Percentiles rank a stretch among this genome's conserved stretches.
Conservation (phyloP, 1,140 invertebrate genomes). For the Polypedilum pembai region DNA sequence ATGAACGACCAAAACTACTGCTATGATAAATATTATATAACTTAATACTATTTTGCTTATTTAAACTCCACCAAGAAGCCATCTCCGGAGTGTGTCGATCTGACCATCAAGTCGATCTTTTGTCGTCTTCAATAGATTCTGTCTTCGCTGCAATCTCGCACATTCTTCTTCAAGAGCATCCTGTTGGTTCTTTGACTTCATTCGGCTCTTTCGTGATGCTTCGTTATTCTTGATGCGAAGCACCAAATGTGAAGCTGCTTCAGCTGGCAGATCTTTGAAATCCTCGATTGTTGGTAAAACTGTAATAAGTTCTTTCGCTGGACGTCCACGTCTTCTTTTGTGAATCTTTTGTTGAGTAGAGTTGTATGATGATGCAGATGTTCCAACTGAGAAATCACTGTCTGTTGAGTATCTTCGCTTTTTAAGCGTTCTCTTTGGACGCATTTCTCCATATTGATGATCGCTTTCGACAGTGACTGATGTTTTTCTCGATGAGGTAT, state of each 20-base stretch:
- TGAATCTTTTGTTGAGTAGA: background rate
- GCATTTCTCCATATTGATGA: background rate
- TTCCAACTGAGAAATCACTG: conserved; percentile 5
- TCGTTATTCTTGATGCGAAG: conserved; percentile 9
- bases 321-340: background rate
- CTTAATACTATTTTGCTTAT: no score
- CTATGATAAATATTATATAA: no score
- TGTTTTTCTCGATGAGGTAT: background rate
- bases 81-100: background rate
- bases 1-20: no score
- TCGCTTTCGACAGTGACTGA: background rate
- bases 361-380: conserved; percentile 20
- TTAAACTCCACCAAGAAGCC: background rate
- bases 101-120: background rate
- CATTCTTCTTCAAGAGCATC: background rate
- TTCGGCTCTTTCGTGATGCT: background rate
- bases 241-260: background rate
- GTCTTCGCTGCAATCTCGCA: background rate
- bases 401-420: background rate
- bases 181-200: background rate
- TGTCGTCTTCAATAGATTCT: background rate
- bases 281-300: background rate
- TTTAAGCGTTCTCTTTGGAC: background rate
- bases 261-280: background rate
- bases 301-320: background rate